Evolutionary conservation across 37 sponge, comb jelly and placozoan genomes (phyloP).

Genomic region (Amphimedon queenslandica): DNA sequence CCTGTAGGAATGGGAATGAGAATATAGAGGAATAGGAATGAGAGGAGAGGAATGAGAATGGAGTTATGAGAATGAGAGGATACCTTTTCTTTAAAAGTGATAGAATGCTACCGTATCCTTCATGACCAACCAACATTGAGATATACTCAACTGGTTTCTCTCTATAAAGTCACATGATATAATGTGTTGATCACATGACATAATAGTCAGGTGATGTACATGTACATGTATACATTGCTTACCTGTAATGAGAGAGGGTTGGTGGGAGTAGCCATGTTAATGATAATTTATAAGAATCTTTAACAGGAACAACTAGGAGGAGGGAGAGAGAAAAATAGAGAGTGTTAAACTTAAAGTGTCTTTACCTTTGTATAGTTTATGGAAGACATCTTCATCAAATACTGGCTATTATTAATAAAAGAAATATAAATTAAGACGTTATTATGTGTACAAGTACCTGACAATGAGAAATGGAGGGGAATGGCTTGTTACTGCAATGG

Average conservation of each 20-base stretch:
- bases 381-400: slow-evolving; percentile 23
- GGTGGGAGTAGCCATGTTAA: slow-evolving; percentile 61
- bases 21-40: not conserved
- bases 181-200: too few relatives aligned
- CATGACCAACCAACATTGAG: slow-evolving; percentile 75
- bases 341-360: not conserved
- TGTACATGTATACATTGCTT: not conserved
- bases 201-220: not conserved
- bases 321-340: not conserved
- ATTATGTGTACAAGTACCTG: not conserved
- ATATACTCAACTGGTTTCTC: slow-evolving; percentile 69
- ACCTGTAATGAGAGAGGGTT: slow-evolving; percentile 54
- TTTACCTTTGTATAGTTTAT: slow-evolving; percentile 51
- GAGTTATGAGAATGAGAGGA: not conserved
- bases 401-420: slow-evolving; percentile 14
- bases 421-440: not conserved
- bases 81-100: slow-evolving; percentile 62
- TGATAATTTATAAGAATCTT: slow-evolving; percentile 43
- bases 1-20: too few relatives aligned
- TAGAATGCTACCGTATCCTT: slow-evolving; percentile 76
- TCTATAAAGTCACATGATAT: slow-evolving; percentile 13
- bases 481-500: slow-evolving; percentile 21
- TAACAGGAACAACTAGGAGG: slow-evolving; percentile 51
- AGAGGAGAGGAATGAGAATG: not conserved
- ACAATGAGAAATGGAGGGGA: slow-evolving; percentile 3